A percentile compares a stretch with the other conserved stretches of the same genome.
Conservation (phyloP, 2,888 invertebrate species). For the Bellardia bayeri region DNA sequence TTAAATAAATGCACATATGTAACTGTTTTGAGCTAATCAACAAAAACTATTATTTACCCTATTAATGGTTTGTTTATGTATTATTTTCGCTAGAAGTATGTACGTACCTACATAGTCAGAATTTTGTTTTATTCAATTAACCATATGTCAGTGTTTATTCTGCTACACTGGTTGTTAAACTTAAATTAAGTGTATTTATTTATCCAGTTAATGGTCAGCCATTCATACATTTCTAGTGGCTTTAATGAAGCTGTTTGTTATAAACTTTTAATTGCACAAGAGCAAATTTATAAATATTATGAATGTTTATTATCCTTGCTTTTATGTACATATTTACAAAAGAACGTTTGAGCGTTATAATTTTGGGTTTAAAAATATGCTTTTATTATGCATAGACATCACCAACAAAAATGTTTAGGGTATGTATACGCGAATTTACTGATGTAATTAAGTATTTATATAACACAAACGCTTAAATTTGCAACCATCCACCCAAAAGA, state of each 20-base stretch:
- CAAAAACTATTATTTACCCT: background rate
- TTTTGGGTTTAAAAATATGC: background rate
- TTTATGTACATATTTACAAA: background rate
- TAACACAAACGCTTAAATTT: too few species aligned
- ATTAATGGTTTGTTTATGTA: background rate
- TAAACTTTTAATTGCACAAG: background rate
- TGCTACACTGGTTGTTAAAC: background rate
- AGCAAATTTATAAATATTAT: background rate
- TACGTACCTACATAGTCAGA: background rate
- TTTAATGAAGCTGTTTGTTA: background rate
- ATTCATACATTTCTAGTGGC: background rate
- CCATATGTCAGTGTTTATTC: background rate
- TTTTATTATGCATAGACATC: too few species aligned
- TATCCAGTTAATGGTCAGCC: background rate
- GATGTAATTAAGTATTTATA: too few species aligned
- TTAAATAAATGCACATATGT: too few species aligned
- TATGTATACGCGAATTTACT: too few species aligned
- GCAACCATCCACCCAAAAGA: too few species aligned
- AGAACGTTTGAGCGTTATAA: background rate
- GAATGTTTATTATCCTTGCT: background rate
- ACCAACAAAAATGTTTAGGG: too few species aligned
- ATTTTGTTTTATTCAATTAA: background rate
- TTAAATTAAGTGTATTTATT: slow-evolving; percentile 4
- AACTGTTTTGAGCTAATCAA: too few species aligned
- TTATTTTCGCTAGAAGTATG: too few species aligned